Evolutionary conservation across 2,113 vertebrate species (phyloP).

Genomic region (Colinus virginianus): DNA sequence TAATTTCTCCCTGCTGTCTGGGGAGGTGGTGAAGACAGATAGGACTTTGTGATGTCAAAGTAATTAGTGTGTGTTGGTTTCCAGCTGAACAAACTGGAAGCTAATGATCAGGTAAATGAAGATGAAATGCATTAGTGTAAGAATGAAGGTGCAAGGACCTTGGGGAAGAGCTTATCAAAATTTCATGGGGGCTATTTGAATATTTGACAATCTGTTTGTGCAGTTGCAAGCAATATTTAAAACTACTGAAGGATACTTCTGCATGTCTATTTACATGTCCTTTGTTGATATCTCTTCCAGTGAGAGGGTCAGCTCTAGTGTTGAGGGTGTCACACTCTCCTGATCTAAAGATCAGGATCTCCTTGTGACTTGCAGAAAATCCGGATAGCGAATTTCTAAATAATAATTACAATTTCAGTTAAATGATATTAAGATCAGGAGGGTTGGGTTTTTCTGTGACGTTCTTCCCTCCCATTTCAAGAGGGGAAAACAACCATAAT

Average conservation of each 20-base stretch:
- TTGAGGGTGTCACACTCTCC: conserved; percentile 8
- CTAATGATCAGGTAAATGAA: conserved; percentile 87
- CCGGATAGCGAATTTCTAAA: background rate
- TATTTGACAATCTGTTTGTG: conserved; percentile 58
- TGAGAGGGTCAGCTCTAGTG: background rate
- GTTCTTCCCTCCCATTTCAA: background rate
- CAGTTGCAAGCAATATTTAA: conserved; percentile 50
- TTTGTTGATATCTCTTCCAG: background rate
- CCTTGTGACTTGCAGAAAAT: background rate
- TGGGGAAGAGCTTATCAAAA: conserved; percentile 76
- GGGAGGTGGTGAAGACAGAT: conserved; percentile 78
- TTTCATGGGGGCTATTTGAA: conserved; percentile 65
- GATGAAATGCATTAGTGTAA: conserved; percentile 78
- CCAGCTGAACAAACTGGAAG: conserved; percentile 84
- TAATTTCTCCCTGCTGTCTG: conserved; percentile 82
- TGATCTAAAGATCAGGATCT: background rate
- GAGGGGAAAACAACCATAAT: background rate
- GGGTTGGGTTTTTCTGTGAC: background rate
- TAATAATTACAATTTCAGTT: background rate
- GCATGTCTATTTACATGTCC: conserved; percentile 40
- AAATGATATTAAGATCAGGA: background rate
- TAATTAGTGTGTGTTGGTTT: conserved; percentile 86
- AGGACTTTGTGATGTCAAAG: conserved; percentile 81
- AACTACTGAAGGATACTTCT: conserved; percentile 35
- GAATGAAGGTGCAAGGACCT: conserved; percentile 71